phyloP scores from a whole-genome alignment of 2,113 vertebrate species.

The Rhabdornis inornatus region DNA sequence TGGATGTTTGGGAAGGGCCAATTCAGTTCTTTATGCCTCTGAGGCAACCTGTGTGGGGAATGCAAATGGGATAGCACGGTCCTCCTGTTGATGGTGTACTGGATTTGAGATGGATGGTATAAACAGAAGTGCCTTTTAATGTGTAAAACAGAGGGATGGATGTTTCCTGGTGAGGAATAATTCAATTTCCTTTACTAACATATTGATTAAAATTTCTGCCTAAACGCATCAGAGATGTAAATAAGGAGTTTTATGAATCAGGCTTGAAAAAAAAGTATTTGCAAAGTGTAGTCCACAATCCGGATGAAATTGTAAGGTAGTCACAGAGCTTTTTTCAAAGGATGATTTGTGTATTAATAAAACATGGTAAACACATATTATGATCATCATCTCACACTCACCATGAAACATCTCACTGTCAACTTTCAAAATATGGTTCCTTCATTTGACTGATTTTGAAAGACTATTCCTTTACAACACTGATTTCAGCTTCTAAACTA shows the following conservation, averaged over 20 bases:
- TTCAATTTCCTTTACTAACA: background rate
- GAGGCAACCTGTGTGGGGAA: background rate
- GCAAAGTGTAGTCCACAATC: background rate
- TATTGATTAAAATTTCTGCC: background rate
- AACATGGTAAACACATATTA: background rate
- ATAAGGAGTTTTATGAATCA: background rate
- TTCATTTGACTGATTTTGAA: conserved; percentile 1
- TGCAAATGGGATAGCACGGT: background rate
- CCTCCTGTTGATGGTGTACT: background rate
- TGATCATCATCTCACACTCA: background rate
- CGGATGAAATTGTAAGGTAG: background rate
- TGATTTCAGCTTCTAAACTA: background rate
- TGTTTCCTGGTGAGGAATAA: background rate
- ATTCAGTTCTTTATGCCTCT: background rate
- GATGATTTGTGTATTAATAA: background rate
- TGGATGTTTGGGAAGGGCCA: background rate
- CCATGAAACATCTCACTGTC: background rate
- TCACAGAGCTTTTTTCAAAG: background rate
- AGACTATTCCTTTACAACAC: background rate
- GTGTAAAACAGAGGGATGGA: background rate
- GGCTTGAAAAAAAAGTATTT: background rate
- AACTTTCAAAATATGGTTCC: background rate
- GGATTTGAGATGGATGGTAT: background rate
- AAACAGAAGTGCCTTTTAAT: background rate
- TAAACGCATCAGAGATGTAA: background rate